Evolutionary conservation across 2,113 vertebrate species (phyloP).

Genomic region (Otocyon megalotis): DNA sequence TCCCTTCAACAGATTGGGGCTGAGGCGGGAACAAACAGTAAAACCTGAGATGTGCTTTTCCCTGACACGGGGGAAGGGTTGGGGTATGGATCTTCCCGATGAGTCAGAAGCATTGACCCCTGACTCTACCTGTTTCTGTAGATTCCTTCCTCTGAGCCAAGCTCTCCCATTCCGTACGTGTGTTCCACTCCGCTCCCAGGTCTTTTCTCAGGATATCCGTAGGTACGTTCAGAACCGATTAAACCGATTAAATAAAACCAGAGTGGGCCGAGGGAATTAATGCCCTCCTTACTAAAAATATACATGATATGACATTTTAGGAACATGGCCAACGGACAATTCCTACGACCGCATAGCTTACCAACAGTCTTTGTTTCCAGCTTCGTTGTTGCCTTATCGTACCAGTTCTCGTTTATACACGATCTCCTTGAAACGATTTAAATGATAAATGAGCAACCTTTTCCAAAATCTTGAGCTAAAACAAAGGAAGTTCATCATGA

Average conservation of each 20-base stretch:
- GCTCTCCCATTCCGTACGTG: neutral
- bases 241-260: neutral
- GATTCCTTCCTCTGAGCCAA: neutral
- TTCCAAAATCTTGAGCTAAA: neutral
- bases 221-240: neutral
- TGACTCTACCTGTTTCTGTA: neutral
- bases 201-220: neutral
- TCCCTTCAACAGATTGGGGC: neutral
- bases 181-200: neutral
- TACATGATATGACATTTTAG: neutral
- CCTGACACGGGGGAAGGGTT: accelerated
- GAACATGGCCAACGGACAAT: neutral
- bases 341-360: too few species aligned
- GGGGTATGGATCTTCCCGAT: neutral
- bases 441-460: neutral
- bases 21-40: neutral
- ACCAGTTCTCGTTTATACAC: neutral
- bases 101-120: too few species aligned
- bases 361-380: neutral
- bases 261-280: neutral
- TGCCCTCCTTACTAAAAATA: neutral
- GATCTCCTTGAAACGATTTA: neutral
- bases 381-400: neutral
- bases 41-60: neutral
- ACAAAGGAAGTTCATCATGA: neutral